Evolutionary conservation across 2,888 invertebrate genomes (phyloP), one percentile per base, ranked within the genome.

Genomic region (Catocala sponsa): DNA sequence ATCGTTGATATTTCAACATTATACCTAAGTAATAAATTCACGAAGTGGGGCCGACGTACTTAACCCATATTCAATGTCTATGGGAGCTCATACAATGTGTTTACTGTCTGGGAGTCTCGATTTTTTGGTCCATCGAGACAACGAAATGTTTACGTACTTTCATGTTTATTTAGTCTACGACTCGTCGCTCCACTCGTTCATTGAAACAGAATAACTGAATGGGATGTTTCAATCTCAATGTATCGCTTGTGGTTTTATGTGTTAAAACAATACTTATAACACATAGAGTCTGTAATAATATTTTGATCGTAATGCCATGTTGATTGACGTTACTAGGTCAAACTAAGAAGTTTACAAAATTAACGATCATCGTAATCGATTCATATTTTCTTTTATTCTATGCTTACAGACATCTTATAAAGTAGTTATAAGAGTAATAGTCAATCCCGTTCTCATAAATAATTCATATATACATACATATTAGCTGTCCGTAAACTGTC

Each of bases 131-230:
- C 70, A 72, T 61, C 68, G 66, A 75, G 70, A 73, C 67, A 59
- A 65, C 64, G 70, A 68, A 75, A 72, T 74, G 70, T 78, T 71
- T 73, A 72, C 67, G 57, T 59, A 59, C 61, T 61, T 65, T 60
- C 52, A 43, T 70, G 65, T 76, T 78, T 78, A 77, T 80, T 78
- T 78, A 76, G 76, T 80, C 78, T 79, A 76, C 55, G 67, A 62
- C 57, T 50, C 49, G 49, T 48, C 50, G 67, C 54, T 65, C 65
- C 59, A 71, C 61, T 69, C 63, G 68, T 55, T 63, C 77, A 60
- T 63, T 64, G 65, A 74, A 74, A 62, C 72, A 65, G 60, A 69
- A 67, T 67, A 55, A 63, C 49, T 72, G 60, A 72, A 79, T 78
- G 69, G 66, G 68, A 72, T 75, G 67, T 69, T 70, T 58, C 59